Evolutionary conservation across 2,797 vertebrate genomes (phyloP).

Genomic region (Gymnothorax javanicus): DNA sequence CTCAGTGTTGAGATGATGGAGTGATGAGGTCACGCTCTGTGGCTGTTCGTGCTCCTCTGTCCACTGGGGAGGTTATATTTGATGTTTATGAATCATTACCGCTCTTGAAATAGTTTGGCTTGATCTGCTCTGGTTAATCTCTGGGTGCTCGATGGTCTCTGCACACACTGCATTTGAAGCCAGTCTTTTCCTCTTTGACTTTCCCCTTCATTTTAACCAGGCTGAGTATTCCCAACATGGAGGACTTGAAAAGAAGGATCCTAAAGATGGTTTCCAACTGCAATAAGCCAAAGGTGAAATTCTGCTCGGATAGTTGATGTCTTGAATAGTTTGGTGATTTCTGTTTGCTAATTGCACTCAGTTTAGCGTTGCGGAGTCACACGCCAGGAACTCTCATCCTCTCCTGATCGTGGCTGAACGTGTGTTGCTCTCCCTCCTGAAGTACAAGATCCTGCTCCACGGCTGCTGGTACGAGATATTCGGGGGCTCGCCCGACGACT

Average conservation of each 20-base stretch:
- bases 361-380: neutral
- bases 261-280: conserved; percentile 91
- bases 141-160: neutral
- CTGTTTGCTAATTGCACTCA: neutral
- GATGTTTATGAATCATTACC: conserved; percentile 49
- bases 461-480: conserved; percentile 95
- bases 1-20: conserved; percentile 27
- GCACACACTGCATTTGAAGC: neutral
- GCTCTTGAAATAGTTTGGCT: conserved; percentile 32
- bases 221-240: conserved; percentile 93
- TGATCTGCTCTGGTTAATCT: neutral
- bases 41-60: conserved; percentile 43
- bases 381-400: neutral
- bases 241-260: conserved; percentile 89
- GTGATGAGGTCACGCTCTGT: conserved; percentile 33
- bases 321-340: neutral
- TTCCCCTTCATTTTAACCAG: conserved; percentile 61
- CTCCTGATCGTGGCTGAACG: neutral
- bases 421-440: conserved; percentile 14
- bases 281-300: conserved; percentile 87
- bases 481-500: conserved; percentile 84
- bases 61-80: conserved; percentile 52
- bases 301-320: neutral
- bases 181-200: neutral
- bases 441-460: conserved; percentile 92